A percentile compares a stretch with the other conserved stretches of the same genome.
phyloP scores from a whole-genome alignment of 2,888 invertebrate species.

The Aethes cnicana region DNA sequence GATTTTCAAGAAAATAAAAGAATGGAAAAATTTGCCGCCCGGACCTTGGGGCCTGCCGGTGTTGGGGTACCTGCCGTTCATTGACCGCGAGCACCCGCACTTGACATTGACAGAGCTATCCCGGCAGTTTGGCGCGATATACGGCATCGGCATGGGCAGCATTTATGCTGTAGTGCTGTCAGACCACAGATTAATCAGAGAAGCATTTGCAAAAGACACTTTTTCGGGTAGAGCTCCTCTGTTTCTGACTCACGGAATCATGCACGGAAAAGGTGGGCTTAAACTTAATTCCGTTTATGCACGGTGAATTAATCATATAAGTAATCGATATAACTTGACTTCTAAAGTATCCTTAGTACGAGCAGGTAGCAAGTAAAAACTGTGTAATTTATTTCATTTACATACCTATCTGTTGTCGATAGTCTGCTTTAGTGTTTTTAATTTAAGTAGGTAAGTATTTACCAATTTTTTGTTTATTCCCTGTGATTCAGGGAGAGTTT shows the following conservation, averaged over 20 bases:
- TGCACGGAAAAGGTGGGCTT: constrained; percentile 91
- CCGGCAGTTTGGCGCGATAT: constrained; percentile 88
- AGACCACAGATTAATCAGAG: constrained; percentile 87
- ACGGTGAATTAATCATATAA: too few species aligned
- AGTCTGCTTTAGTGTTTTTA: neutral
- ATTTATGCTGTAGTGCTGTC: constrained; percentile 89
- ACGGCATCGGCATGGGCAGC: constrained; percentile 87
- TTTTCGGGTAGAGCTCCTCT: constrained; percentile 91
- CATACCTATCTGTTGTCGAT: too few species aligned
- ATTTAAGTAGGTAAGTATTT: too few species aligned
- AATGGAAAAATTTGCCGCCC: constrained; percentile 84
- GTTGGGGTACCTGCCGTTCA: constrained; percentile 89
- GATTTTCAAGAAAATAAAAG: constrained; percentile 61
- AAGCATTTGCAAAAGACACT: constrained; percentile 87
- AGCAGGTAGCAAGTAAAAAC: too few species aligned
- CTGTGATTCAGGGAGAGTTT: too few species aligned
- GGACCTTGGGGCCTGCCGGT: constrained; percentile 91
- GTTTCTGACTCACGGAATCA: constrained; percentile 92
- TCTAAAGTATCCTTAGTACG: too few species aligned
- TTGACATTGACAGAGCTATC: constrained; percentile 85
- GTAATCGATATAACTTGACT: too few species aligned
- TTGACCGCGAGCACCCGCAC: constrained; percentile 87
- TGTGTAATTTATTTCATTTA: too few species aligned
- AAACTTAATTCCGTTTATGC: neutral
- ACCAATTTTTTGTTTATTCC: too few species aligned